These are phyloP conservation scores for Seira ritae DNA, from an alignment of 2,888 invertebrate species.

Conservation along the genomic window DNA sequence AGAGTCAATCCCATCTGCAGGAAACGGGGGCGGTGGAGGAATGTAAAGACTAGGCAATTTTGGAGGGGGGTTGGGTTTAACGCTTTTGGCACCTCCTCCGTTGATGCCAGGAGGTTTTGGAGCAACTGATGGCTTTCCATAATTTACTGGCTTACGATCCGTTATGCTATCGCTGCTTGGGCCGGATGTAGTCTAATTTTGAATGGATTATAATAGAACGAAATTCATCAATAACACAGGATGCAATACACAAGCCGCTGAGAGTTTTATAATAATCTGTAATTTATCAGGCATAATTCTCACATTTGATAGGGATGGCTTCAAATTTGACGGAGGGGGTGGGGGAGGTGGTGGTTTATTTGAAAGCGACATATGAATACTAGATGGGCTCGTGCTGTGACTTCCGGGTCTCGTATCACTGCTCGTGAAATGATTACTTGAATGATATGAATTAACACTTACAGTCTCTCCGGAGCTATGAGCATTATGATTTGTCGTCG, in stretches of 20 bases:
- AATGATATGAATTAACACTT: slow-evolving; percentile 49
- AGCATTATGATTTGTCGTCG: slow-evolving; percentile 12
- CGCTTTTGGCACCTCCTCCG: slow-evolving; percentile 56
- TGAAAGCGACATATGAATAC: slow-evolving; percentile 62
- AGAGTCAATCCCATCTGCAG: slow-evolving; percentile 23
- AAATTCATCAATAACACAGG: not conserved
- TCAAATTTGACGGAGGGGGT: slow-evolving; percentile 82
- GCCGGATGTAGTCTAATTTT: not conserved
- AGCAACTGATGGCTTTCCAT: slow-evolving; percentile 89
- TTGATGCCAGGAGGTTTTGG: slow-evolving; percentile 85
- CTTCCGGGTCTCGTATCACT: slow-evolving; percentile 24
- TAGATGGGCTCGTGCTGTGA: slow-evolving; percentile 56
- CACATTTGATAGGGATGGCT: slow-evolving; percentile 77
- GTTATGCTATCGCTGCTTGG: not conserved
- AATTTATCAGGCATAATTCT: too few relatives aligned
- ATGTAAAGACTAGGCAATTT: slow-evolving; percentile 70
- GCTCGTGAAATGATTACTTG: slow-evolving; percentile 37
- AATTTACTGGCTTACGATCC: slow-evolving; percentile 73
- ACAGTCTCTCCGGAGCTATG: slow-evolving; percentile 35
- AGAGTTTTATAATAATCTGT: too few relatives aligned
- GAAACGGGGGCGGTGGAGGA: slow-evolving; percentile 67
- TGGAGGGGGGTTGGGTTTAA: slow-evolving; percentile 71
- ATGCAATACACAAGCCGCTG: too few relatives aligned
- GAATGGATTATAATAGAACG: not conserved
- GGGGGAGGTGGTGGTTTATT: slow-evolving; percentile 83